A percentile compares a stretch with the other conserved stretches of the same genome.
Evolutionary conservation across 2,797 vertebrate species (phyloP).

Genomic region (Ispidina lecontei): DNA sequence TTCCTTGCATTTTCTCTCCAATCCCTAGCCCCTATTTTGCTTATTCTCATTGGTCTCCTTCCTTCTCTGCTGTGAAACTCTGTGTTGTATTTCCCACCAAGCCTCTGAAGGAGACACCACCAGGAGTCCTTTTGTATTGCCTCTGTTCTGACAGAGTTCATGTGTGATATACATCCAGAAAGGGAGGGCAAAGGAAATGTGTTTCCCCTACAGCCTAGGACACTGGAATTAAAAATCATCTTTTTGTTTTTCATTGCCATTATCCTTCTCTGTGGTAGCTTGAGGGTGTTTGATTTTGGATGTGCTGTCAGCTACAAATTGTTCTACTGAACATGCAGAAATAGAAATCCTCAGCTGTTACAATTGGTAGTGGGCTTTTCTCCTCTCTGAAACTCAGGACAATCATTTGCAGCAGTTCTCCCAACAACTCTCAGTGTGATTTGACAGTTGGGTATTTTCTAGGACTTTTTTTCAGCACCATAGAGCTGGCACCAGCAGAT

Average conservation of each 20-base stretch:
- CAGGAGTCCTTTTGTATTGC: background rate
- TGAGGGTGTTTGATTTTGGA: background rate
- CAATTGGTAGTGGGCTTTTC: background rate
- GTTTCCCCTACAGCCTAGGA: background rate
- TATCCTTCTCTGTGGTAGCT: background rate
- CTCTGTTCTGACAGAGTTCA: background rate
- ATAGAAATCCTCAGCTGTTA: conserved; percentile 64
- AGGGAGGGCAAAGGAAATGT: background rate
- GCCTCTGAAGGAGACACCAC: background rate
- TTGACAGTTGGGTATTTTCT: background rate
- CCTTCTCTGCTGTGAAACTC: background rate
- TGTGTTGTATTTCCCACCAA: background rate
- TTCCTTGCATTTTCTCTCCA: background rate
- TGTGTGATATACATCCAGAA: background rate
- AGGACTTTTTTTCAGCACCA: background rate
- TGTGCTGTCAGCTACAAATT: conserved; percentile 63
- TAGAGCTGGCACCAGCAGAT: background rate
- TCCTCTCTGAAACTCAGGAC: conserved; percentile 16
- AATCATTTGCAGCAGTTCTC: conserved; percentile 24
- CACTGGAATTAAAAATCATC: background rate
- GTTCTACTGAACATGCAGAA: conserved; percentile 65
- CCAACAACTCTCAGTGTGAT: background rate
- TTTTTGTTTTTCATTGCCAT: background rate
- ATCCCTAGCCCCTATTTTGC: background rate
- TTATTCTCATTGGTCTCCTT: background rate